A percentile compares a stretch with the other conserved stretches of the same genome.
phyloP scores from a whole-genome alignment of 92 coral and sea anemone genomes.

The Diadumene lineata region DNA sequence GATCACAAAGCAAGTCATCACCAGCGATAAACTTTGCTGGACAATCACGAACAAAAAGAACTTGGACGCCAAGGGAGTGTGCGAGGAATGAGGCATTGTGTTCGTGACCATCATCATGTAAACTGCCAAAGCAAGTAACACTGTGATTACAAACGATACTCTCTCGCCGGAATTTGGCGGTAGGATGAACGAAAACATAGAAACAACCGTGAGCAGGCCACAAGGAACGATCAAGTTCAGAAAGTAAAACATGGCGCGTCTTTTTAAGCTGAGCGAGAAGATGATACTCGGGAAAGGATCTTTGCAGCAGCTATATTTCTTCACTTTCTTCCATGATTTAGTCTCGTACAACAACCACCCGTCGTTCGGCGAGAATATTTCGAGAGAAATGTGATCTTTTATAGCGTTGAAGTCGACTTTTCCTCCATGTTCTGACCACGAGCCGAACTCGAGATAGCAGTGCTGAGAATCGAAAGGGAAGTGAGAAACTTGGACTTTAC shows the following conservation, averaged over 20 bases:
- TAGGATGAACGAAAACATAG: conserved; percentile 52
- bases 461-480: conserved; percentile 70
- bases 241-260: conserved; percentile 50
- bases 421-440: conserved; percentile 59
- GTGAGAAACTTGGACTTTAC: conserved; percentile 54
- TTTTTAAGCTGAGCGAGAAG: conserved; percentile 36
- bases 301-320: conserved; percentile 43
- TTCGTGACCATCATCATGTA: conserved; percentile 60
- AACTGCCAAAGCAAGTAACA: conserved; percentile 54
- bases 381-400: conserved; percentile 22
- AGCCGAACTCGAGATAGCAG: conserved; percentile 61
- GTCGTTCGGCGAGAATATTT: conserved; percentile 31
- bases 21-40: conserved; percentile 56
- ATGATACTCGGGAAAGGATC: conserved; percentile 46
- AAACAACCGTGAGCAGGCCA: conserved; percentile 33
- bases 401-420: conserved; percentile 43
- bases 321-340: conserved; percentile 21
- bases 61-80: conserved; percentile 60
- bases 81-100: conserved; percentile 60
- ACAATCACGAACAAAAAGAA: conserved; percentile 53
- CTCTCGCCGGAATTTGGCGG: conserved; percentile 70
- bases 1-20: conserved; percentile 55
- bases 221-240: conserved; percentile 50
- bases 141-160: conserved; percentile 55
- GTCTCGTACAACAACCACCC: conserved; percentile 51